Conservation (phyloP, 2,797 vertebrate species). For the Pangasius mekongensis region DNA sequence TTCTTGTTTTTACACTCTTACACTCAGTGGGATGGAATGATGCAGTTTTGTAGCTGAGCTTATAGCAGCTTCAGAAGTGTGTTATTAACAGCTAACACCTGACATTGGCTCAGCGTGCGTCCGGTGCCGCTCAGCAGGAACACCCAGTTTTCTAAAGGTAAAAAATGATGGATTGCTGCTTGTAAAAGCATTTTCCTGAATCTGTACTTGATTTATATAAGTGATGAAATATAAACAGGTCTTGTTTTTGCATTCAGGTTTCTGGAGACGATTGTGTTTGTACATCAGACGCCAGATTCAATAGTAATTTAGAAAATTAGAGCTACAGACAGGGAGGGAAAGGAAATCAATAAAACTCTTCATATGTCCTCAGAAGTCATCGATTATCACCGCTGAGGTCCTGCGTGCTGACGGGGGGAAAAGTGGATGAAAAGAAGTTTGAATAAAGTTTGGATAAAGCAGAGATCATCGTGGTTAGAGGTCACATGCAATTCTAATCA, state of each 20-base stretch:
- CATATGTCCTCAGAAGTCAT: conserved; percentile 17
- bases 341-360: conserved; percentile 7
- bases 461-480: neutral
- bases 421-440: conserved; percentile 22
- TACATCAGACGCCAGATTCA: neutral
- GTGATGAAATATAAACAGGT: neutral
- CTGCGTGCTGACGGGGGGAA: neutral
- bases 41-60: neutral
- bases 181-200: neutral
- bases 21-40: neutral
- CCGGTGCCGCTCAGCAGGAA: neutral
- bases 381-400: neutral
- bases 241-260: neutral
- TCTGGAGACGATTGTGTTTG: neutral
- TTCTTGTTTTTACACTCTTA: neutral
- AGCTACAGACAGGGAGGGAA: conserved; percentile 15
- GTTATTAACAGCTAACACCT: neutral
- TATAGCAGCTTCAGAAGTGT: neutral
- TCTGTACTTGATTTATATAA: neutral
- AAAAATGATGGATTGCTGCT: neutral
- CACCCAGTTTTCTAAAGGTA: too few species aligned
- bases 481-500: neutral
- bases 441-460: conserved; percentile 14
- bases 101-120: neutral
- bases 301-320: conserved; percentile 22